These are phyloP conservation scores for Vicugna pacos DNA, from an alignment of 2,113 vertebrate genomes.

Conservation along the genomic window DNA sequence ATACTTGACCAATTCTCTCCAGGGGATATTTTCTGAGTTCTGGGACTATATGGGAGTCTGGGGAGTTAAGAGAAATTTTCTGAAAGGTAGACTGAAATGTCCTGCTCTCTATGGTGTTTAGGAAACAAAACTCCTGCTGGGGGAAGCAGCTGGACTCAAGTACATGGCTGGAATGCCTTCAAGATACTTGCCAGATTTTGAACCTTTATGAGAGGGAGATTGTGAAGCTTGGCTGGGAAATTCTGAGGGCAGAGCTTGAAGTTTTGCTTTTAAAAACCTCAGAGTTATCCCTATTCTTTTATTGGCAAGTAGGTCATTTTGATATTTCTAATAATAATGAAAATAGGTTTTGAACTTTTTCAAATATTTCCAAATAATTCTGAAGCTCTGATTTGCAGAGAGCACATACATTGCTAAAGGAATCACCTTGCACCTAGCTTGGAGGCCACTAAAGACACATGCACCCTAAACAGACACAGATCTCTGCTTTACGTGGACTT, in stretches of 20 bases:
- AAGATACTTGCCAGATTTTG: background rate
- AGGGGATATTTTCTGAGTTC: conserved; percentile 7
- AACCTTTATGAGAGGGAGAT: background rate
- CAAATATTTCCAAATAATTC: conserved; percentile 32
- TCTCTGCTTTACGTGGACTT: background rate
- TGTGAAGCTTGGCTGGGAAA: background rate
- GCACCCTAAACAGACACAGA: background rate
- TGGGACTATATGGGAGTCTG: background rate
- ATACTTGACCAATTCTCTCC: background rate
- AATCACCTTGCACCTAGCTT: background rate
- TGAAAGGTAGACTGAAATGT: background rate
- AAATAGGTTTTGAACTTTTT: background rate
- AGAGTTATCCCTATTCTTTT: background rate
- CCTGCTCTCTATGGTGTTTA: background rate
- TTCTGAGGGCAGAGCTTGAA: background rate
- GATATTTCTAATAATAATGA: background rate
- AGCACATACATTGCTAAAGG: background rate
- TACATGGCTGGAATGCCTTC: background rate
- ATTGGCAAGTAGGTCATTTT: background rate
- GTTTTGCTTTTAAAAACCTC: background rate
- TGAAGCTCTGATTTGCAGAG: background rate
- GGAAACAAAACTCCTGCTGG: background rate
- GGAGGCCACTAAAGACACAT: background rate
- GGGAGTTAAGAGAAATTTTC: background rate
- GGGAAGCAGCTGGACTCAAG: background rate